Evolutionary conservation across 2,888 invertebrate genomes (phyloP).

Genomic region (Gari tellinella): DNA sequence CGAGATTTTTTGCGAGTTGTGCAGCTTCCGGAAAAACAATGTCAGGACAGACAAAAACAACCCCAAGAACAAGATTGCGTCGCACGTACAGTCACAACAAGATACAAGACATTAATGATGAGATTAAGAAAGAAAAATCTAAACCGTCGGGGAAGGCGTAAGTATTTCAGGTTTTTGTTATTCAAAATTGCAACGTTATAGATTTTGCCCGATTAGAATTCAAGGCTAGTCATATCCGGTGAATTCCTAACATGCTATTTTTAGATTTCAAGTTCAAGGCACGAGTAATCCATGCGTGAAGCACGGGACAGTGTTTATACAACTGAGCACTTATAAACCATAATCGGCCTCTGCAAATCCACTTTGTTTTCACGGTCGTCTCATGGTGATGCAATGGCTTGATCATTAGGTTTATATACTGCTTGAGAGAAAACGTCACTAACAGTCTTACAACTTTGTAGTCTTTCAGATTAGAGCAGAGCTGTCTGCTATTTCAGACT

Average conservation of each 20-base stretch:
- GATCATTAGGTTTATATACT: too few relatives aligned
- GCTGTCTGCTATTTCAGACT: too few relatives aligned
- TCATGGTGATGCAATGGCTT: too few relatives aligned
- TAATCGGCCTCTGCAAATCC: too few relatives aligned
- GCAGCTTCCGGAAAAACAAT: conserved; percentile 7
- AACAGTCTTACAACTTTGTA: too few relatives aligned
- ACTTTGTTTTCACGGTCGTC: too few relatives aligned
- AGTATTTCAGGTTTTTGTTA: conserved; percentile 39
- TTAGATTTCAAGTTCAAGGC: conserved; percentile 33
- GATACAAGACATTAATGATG: conserved; percentile 64
- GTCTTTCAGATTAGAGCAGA: too few relatives aligned
- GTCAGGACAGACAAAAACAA: conserved; percentile 51
- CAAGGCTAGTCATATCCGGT: background rate
- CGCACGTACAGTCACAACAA: conserved; percentile 67
- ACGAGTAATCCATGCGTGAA: conserved; percentile 52
- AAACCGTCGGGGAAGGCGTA: conserved; percentile 71
- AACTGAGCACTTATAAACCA: too few relatives aligned
- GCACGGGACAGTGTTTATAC: conserved; percentile 8
- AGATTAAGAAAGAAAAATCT: conserved; percentile 61
- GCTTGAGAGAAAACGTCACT: too few relatives aligned
- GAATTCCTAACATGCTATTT: conserved; percentile 16
- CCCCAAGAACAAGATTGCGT: conserved; percentile 65
- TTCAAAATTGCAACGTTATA: background rate
- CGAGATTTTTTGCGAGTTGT: too few relatives aligned
- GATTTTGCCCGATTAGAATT: conserved; percentile 14